phyloP scores from a whole-genome alignment of 2,797 vertebrate genomes.

The Zenarchopterus dispar region DNA sequence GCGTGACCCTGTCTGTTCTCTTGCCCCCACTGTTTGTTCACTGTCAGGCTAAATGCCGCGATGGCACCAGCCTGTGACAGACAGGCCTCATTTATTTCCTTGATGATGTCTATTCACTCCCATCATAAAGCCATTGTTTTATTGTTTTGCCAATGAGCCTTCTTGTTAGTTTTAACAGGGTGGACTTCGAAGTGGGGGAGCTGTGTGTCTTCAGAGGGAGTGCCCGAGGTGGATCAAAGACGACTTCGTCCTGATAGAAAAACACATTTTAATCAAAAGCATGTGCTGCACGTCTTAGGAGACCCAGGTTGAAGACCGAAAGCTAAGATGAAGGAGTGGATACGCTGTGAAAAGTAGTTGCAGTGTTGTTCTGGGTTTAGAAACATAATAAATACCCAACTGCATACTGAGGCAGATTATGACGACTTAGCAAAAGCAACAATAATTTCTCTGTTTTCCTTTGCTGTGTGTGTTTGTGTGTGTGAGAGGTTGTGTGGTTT shows the following conservation, averaged over 20 bases:
- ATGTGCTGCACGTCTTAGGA: slow-evolving; percentile 51
- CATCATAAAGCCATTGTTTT: slow-evolving; percentile 36
- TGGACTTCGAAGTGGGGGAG: slow-evolving; percentile 18
- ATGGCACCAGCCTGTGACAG: slow-evolving; percentile 54
- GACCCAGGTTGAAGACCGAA: slow-evolving; percentile 22
- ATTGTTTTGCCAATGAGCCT: slow-evolving; percentile 4
- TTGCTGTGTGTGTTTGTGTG: slow-evolving; percentile 3
- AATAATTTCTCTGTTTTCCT: slow-evolving; percentile 40
- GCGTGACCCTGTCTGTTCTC: slow-evolving; percentile 49
- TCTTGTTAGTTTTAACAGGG: slow-evolving; percentile 42
- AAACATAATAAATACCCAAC: slow-evolving; percentile 57
- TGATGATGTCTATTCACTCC: slow-evolving; percentile 31
- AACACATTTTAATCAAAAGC: slow-evolving; percentile 64
- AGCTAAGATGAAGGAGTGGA: slow-evolving; percentile 32
- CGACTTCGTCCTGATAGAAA: slow-evolving; percentile 37
- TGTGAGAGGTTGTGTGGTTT: slow-evolving; percentile 16
- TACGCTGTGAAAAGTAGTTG: slow-evolving; percentile 46
- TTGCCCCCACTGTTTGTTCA: slow-evolving; percentile 46
- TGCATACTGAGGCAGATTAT: slow-evolving; percentile 51
- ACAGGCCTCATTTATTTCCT: slow-evolving; percentile 51
- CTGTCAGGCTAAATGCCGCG: slow-evolving; percentile 30
- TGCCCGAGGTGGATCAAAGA: slow-evolving; percentile 57
- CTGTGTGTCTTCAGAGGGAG: slow-evolving; percentile 33
- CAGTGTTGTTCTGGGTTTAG: slow-evolving; percentile 50
- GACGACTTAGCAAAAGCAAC: slow-evolving; percentile 53